Base-by-base conservation (phyloP, 2,888 invertebrate genomes). In the Apamea epomidion region DNA sequence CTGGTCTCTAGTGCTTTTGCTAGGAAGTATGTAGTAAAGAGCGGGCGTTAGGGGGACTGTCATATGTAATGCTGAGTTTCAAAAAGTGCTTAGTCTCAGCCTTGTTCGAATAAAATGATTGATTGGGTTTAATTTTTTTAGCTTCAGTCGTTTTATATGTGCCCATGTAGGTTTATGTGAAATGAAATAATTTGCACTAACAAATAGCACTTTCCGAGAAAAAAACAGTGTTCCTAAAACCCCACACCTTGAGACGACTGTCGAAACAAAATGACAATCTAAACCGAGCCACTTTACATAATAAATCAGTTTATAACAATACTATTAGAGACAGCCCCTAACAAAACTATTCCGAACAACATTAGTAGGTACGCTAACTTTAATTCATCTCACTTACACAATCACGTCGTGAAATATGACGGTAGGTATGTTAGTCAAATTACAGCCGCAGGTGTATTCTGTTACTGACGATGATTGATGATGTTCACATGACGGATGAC, bases 371-470 rank as follows among this genome's bases (percentile, higher is more conserved):
- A 71, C 25, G 54, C 74, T 48, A 84, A 87, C 77, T 85, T 87
- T 84, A 81, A 86, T 86, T 87, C 85, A 90, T 89, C 79, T 78
- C 78, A 74, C 48, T 83, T 78, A 89, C 76, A 88, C 85, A 90
- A 90, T 90, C 87, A 85, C 82, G 79, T 80, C 79, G 77, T 80
- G 76, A 82, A 84, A 90, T 86, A 86, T 89, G 81, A 73, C 78
- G 82, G 78, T 78, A 82, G 82, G 76, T 76, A 82, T 83, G 87
- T 84, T 82, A 84, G 88, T 89, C 83, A 84, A 86, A 85, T 90
- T 83, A 90, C 84, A 74, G 80, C 80, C 87, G 87, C 90, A 90
- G 90, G 90, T 90, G 91, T 89, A 89, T 88, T 85, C 88, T 86
- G 88, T 82, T 75, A 60, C 71, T 85, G 88, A 86, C 84, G 78